Evolutionary conservation across 2,797 vertebrate species (phyloP), one percentile per base, ranked within the genome.

Genomic region (Denticeps clupeoides): DNA sequence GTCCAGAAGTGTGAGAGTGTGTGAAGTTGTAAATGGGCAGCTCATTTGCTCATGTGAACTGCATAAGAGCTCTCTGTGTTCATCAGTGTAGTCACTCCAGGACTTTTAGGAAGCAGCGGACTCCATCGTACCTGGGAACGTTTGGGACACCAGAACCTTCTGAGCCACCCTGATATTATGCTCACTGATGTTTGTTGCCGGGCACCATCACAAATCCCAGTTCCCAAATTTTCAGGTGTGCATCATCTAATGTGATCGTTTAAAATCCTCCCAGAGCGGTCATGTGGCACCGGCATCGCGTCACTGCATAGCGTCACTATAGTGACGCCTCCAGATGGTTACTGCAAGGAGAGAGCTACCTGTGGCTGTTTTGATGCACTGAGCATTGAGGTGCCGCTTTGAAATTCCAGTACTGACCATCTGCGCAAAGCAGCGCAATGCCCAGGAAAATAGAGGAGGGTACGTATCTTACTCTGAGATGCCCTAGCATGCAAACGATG

Each of bases 361-460:
- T 47, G 72, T 75, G 72, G 56, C 57, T 63, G 49, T 40, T 48
- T 24, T 18, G 45, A 47, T 12, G 7, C 19, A 27, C 43, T 41
- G 38, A 49, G 23, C 8, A 15, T 18, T 8, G 15, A 42, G 15
- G 4, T 33, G 23, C 49, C 25, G 50, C 41, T 42, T 51, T 27
- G 7, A 25, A 45, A 16, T 23, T 7, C 27, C 16, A 41, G 55
- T 19, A 9, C 24, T 9, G 4, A 27, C 35, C n/a, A 41, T 42
- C 32, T 49, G 18, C 83, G 21, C 84, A 83, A 70, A 89, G 85
- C 77, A 75, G 49, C 32, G 68, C 80, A 4, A 22, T 71, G 0
- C 60, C 79, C 47, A 69, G 72, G 49, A 71, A 68, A 37, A 47
- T 81, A 60, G 82, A 90, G 8, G 80, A 90, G 53, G 89, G 94